Percentiles rank a stretch among this genome's conserved stretches.
Conservation (phyloP, 2,888 invertebrate genomes). For the Leucophora obtusa region DNA sequence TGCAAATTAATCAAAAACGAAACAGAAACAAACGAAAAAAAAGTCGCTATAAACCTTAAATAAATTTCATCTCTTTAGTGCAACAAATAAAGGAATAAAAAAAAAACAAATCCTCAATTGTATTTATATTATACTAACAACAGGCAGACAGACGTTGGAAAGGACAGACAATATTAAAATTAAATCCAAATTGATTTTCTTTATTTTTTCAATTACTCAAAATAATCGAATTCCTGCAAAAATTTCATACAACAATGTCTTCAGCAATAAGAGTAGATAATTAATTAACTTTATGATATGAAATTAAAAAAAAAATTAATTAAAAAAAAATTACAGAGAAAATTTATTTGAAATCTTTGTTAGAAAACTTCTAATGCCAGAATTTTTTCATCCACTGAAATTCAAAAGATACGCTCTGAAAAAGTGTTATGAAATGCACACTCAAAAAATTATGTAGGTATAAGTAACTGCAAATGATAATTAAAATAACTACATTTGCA, state of each 20-base stretch:
- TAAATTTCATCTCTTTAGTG: slow-evolving; percentile 51
- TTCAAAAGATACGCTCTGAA: no score
- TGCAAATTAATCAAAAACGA: slow-evolving; percentile 79
- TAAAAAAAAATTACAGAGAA: no score
- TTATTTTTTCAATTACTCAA: slow-evolving; percentile 12
- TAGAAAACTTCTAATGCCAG: no score
- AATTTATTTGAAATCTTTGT: no score
- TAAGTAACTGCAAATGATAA: no score
- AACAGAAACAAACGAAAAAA: slow-evolving; percentile 27
- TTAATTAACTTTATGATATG: neutral
- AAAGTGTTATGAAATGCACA: no score
- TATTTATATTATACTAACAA: slow-evolving; percentile 17
- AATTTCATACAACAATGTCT: neutral
- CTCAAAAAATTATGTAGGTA: no score
- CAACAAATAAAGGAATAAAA: slow-evolving; percentile 37
- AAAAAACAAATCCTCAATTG: slow-evolving; percentile 40
- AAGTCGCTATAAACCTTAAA: slow-evolving; percentile 34
- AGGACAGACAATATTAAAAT: slow-evolving; percentile 28
- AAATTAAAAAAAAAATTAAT: no score
- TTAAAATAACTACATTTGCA: no score
- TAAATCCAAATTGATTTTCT: slow-evolving; percentile 54
- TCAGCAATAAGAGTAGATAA: neutral
- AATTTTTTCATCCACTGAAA: no score
- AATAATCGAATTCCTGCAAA: neutral
- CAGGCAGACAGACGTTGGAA: neutral